Percentiles rank a stretch among this genome's conserved stretches.
Evolutionary conservation across 2,797 vertebrate species (phyloP).

Genomic region (Decapterus maruadsi): DNA sequence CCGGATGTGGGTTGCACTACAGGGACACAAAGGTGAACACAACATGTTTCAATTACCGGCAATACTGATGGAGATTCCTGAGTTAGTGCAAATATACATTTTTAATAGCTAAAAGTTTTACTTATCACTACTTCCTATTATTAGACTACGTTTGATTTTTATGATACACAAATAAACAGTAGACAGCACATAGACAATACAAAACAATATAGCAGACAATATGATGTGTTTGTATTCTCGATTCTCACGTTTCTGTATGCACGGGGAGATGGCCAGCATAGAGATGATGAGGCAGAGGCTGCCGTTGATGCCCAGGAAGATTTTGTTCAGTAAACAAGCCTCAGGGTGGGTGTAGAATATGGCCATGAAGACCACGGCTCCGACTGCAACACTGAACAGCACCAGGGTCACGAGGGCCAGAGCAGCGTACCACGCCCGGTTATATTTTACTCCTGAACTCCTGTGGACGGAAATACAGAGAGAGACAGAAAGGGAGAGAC

Average conservation of each 20-base stretch:
- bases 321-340: conserved; percentile 92
- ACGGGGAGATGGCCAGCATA: conserved; percentile 92
- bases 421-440: conserved; percentile 93
- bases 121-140: neutral
- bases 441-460: conserved; percentile 91
- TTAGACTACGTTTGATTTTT: neutral
- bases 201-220: too few species aligned
- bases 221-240: neutral
- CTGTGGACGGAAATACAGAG: conserved; percentile 75
- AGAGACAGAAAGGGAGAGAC: conserved; percentile 1
- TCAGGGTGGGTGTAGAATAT: conserved; percentile 91
- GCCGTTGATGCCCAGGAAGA: conserved; percentile 92
- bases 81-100: neutral
- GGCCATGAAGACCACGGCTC: conserved; percentile 90
- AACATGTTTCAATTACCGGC: neutral
- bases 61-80: neutral
- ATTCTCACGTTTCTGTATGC: conserved; percentile 93
- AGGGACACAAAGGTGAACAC: conserved; percentile 39
- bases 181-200: too few species aligned
- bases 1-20: conserved; percentile 95
- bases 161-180: too few species aligned
- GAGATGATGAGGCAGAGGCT: conserved; percentile 94
- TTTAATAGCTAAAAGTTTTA: neutral
- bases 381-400: conserved; percentile 91
- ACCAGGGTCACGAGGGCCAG: conserved; percentile 91